Evolutionary conservation across 2,113 vertebrate genomes (phyloP), one percentile per base, ranked within the genome.

Genomic region (Lynx canadensis): DNA sequence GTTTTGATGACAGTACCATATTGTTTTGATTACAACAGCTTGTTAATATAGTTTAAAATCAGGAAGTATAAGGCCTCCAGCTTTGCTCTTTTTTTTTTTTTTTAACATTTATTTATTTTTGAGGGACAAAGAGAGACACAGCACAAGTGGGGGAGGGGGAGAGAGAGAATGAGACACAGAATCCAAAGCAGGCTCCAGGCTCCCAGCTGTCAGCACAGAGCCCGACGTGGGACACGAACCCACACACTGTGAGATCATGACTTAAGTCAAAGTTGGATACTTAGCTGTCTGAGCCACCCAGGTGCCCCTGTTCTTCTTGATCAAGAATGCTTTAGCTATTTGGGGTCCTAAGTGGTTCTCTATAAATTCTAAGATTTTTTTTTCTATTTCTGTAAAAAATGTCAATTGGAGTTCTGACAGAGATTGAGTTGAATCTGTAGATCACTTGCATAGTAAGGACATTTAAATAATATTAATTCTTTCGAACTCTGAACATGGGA

Each of bases 371-470:
- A 76, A 33, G 2, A 23, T 10, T 65, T 52, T 57, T 89, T 83
- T 82, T 82, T 57, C 52, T 52, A 52, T 82, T 90, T 84, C 69
- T 90, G n/a, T 76, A 31, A 90, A 90, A 82, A 55, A 83, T 84
- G 45, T 4, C 12, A 76, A 36, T n/a, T 90, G 25, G 16, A 88
- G 23, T 95, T 74, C 69, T 89, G 8, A 38, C 29, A 88, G 31
- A 81, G 84, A 57, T 65, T 73, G 13, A 83, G 19, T 4, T 73
- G 33, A 89, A 71, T 65, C 25, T 83, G 21, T 63, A 82, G 21
- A 71, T 71, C n/a, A 48, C 65, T 89, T 83, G 19, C 27, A 23
- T 45, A 55, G 41, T 74, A 66, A 45, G 10, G n/a, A 45, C 55
- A 57, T n/a, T 90, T 84, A 83, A 90, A 55, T 36, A 68, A 66